These are phyloP conservation scores for Enteromius argenteus DNA, from an alignment of 2,797 vertebrate genomes.

Conservation along the genomic window DNA sequence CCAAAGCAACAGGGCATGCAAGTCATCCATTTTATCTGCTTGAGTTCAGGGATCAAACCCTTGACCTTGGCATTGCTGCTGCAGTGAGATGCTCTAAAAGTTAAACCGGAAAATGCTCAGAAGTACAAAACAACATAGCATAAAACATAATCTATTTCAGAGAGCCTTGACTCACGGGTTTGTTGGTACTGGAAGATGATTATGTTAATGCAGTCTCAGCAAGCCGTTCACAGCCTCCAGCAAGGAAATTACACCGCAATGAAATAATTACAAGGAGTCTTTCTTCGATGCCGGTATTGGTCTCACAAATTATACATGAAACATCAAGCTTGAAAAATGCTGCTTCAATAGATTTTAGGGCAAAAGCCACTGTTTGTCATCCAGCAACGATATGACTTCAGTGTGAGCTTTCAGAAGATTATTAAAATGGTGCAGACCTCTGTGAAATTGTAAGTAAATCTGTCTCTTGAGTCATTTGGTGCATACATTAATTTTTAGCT, in stretches of 20 bases:
- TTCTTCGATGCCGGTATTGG: conserved; percentile 71
- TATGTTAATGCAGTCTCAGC: conserved; percentile 73
- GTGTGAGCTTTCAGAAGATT: conserved; percentile 19
- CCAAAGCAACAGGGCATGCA: neutral
- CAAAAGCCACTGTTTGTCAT: conserved; percentile 49
- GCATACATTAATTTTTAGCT: neutral
- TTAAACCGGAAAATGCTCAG: neutral
- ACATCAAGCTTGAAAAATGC: conserved; percentile 69
- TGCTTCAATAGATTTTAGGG: conserved; percentile 71
- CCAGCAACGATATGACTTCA: conserved; percentile 10
- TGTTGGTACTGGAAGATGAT: conserved; percentile 64
- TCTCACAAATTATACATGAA: conserved; percentile 66
- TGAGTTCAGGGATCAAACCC: neutral
- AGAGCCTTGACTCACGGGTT: conserved; percentile 22
- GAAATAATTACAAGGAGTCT: conserved; percentile 83
- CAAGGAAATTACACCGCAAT: conserved; percentile 75
- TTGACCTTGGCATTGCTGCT: neutral
- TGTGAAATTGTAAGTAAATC: conserved; percentile 31
- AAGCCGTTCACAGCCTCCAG: conserved; percentile 68
- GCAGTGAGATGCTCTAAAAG: neutral
- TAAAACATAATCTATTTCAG: neutral
- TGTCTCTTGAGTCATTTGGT: conserved; percentile 1
- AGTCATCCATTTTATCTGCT: neutral
- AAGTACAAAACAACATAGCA: neutral
- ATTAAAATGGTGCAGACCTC: conserved; percentile 25